phyloP scores from a whole-genome alignment of 1,140 invertebrate species.

The Euwallacea similis region DNA sequence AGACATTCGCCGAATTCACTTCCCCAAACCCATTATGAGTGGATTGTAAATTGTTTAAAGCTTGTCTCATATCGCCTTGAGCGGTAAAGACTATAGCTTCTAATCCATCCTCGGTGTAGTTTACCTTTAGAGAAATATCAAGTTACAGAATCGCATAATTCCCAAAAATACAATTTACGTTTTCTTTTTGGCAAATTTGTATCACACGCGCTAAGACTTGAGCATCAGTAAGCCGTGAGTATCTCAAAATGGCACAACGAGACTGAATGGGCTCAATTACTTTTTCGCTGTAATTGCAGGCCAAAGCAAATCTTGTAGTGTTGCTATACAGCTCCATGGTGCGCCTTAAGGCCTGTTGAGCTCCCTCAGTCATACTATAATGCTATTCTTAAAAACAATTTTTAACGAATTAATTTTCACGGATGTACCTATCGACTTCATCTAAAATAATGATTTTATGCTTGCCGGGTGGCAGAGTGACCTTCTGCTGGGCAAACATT shows the following conservation, averaged over 20 bases:
- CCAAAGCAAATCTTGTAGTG: conserved; percentile 96
- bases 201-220: conserved; percentile 82
- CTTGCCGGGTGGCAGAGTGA: conserved; percentile 84
- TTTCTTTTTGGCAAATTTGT: conserved; percentile 74
- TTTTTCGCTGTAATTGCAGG: conserved; percentile 98
- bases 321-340: conserved; percentile 99
- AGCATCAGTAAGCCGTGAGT: conserved; percentile 86
- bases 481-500: conserved; percentile 97
- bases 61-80: conserved; percentile 98
- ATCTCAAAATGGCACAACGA: conserved; percentile 95
- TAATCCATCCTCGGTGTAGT: conserved; percentile 90
- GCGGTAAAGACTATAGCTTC: conserved; percentile 98
- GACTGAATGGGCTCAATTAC: conserved; percentile 99
- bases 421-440: conserved; percentile 87
- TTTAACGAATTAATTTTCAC: neutral
- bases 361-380: conserved; percentile 92
- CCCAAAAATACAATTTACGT: conserved; percentile 57
- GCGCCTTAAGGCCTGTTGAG: conserved; percentile 93
- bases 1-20: conserved; percentile 95
- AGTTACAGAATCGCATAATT: neutral
- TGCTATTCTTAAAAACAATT: conserved; percentile 3
- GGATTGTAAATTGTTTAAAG: conserved; percentile 97
- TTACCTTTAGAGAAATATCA: conserved; percentile 57
- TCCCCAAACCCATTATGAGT: conserved; percentile 93
- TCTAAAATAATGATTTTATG: conserved; percentile 99